Conservation (phyloP, 2,797 vertebrate species). For the Malacoctenus gilli region DNA sequence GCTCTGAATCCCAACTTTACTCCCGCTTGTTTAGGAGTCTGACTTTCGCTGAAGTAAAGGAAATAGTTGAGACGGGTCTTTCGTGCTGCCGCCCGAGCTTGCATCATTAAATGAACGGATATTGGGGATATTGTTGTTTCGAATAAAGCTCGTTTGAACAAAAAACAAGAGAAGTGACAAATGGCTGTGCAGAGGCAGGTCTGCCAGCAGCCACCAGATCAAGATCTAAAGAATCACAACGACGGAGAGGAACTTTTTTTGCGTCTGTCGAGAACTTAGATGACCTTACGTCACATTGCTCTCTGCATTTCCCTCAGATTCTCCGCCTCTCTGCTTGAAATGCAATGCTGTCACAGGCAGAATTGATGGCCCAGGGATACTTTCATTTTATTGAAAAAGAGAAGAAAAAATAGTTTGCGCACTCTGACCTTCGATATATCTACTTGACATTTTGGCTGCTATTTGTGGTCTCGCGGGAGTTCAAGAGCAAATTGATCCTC, state of each 20-base stretch:
- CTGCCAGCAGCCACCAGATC: background rate
- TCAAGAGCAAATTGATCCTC: constrained; percentile 18
- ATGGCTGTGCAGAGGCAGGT: background rate
- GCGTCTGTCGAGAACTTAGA: background rate
- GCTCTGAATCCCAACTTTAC: no score
- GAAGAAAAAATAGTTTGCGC: constrained; percentile 15
- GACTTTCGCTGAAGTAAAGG: constrained; percentile 7
- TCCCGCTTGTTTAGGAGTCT: no score
- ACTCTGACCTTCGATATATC: constrained; percentile 24
- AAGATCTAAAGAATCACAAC: no score
- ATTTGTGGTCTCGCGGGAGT: constrained; percentile 15
- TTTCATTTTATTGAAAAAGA: background rate
- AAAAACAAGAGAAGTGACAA: background rate
- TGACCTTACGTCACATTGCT: background rate
- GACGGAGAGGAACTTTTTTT: no score
- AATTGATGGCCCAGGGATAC: background rate
- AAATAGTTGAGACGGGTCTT: constrained; percentile 15
- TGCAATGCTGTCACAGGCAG: background rate
- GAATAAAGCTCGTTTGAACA: background rate
- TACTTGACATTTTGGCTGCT: constrained; percentile 27
- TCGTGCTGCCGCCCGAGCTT: constrained; percentile 14
- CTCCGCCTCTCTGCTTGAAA: background rate
- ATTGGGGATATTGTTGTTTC: background rate
- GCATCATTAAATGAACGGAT: constrained; percentile 32
- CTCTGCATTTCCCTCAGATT: background rate